A percentile compares a stretch with the other conserved stretches of the same genome.
phyloP scores from a whole-genome alignment of 1,140 invertebrate genomes.

The Drosophila sulfurigaster region DNA sequence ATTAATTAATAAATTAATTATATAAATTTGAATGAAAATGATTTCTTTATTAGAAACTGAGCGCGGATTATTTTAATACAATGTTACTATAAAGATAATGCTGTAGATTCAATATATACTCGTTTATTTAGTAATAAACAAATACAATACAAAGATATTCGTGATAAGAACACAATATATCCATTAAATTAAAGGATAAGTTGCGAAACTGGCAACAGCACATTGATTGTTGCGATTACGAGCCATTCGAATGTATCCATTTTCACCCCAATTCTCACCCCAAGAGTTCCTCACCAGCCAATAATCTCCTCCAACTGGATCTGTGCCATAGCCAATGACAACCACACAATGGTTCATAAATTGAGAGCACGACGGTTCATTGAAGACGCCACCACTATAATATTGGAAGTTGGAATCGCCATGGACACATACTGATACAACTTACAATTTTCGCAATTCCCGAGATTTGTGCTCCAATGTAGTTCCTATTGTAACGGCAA shows the following conservation, averaged over 20 bases:
- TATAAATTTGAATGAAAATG: no score
- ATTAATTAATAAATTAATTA: no score
- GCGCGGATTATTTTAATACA: no score
- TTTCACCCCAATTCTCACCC: slow-evolving; percentile 86
- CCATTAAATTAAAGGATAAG: neutral
- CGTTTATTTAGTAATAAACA: no score
- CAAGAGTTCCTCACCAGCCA: slow-evolving; percentile 88
- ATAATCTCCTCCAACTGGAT: slow-evolving; percentile 84
- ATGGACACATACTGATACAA: neutral
- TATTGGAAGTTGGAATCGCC: neutral
- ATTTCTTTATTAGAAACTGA: no score
- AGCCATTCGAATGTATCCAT: slow-evolving; percentile 87
- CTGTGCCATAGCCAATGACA: slow-evolving; percentile 6
- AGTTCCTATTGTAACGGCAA: neutral
- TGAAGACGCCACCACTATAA: slow-evolving; percentile 1
- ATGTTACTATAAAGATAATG: no score
- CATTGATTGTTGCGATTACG: slow-evolving; percentile 87
- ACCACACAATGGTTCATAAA: neutral
- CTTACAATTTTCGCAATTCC: neutral
- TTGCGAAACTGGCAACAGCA: slow-evolving; percentile 86
- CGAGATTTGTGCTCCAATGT: neutral
- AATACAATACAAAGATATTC: no score
- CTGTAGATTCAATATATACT: no score
- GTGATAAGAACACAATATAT: no score
- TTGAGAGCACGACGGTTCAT: neutral